These are phyloP conservation scores for Rachycentron canadum DNA, from an alignment of 2,797 vertebrate species.

Conservation along the genomic window DNA sequence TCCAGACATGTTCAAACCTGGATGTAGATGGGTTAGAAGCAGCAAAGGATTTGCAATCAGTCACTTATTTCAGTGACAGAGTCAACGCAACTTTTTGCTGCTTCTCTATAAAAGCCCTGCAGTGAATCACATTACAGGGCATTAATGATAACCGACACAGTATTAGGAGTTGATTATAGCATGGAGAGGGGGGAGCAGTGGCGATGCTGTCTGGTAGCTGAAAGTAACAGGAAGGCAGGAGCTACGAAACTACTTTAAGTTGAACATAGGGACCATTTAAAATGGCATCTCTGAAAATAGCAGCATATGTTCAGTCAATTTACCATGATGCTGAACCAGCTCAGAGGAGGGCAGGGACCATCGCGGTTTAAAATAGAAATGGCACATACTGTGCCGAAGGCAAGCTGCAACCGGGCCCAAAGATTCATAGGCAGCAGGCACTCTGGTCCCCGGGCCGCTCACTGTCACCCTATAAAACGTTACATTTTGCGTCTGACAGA, in stretches of 20 bases:
- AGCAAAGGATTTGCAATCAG: not conserved
- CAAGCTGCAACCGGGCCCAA: constrained; percentile 1
- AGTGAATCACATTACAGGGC: not conserved
- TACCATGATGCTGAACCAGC: constrained; percentile 27
- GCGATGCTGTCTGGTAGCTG: not conserved
- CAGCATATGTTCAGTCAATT: constrained; percentile 24
- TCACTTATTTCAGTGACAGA: not conserved
- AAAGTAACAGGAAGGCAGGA: not conserved
- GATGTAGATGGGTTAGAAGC: not conserved
- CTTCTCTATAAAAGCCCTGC: not conserved
- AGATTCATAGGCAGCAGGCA: constrained; percentile 26
- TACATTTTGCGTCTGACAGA: not conserved
- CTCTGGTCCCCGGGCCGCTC: constrained; percentile 14
- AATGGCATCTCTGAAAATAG: constrained; percentile 42
- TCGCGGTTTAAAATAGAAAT: constrained; percentile 33
- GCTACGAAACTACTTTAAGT: constrained; percentile 11
- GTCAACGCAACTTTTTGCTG: constrained; percentile 10
- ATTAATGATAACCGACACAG: not conserved
- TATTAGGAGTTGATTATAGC: not conserved
- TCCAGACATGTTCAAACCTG: not conserved
- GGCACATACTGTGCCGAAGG: constrained; percentile 19
- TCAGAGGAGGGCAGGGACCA: constrained; percentile 20
- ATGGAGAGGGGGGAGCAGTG: not conserved
- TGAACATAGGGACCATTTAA: constrained; percentile 29
- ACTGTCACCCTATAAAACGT: not conserved